Base-by-base conservation (phyloP, 2,113 vertebrate genomes). In the Sorex araneus region DNA sequence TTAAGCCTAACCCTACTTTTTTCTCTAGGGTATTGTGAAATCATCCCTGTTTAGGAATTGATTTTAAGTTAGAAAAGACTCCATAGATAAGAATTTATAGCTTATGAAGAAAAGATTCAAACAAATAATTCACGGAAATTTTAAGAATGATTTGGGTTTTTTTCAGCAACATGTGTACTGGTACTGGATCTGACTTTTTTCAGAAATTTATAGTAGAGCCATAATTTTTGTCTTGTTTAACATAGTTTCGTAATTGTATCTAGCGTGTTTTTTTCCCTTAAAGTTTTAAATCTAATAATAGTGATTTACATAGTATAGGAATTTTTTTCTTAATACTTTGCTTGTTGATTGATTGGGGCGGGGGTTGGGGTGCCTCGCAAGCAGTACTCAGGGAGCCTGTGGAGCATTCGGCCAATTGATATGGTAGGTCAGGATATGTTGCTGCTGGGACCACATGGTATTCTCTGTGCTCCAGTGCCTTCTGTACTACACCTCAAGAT, bases 51-150 rank as follows among this genome's bases (percentile, higher is more conserved):
- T 81, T 89, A 73, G 87, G 76, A 88, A 90, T 95, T 92, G 83
- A 74, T 93, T 96, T 94, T 54, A 90, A 87, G n/a, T 92, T 92
- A 28, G 50, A 34, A 91, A 95, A 88, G 45, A 63, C 23, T 84
- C 11, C 81, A 16, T n/a, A 87, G 36, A 64, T 95, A 36, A 80
- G 36, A 93, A 92, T 83, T 93, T 83, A 30, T 79, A 34, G 28
- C 92, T 92, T 85, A 16, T 92, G 64, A 4, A 64, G 34, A 85
- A 88, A 82, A 84, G 47, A 23, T 50, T 3, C 11, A 92, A 28
- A 83, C n/a, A 63, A 18, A 30, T 32, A 70, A 57, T 94, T 87
- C 64, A 63, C 30, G 21, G 67, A 70, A 50, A 64, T 95, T 83
- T 85, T 81, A 80, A 87, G 89, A 21, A 13, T 88, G 50, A 73